Conservation (phyloP, 2,888 invertebrate genomes). For the Schizaphis graminum region DNA sequence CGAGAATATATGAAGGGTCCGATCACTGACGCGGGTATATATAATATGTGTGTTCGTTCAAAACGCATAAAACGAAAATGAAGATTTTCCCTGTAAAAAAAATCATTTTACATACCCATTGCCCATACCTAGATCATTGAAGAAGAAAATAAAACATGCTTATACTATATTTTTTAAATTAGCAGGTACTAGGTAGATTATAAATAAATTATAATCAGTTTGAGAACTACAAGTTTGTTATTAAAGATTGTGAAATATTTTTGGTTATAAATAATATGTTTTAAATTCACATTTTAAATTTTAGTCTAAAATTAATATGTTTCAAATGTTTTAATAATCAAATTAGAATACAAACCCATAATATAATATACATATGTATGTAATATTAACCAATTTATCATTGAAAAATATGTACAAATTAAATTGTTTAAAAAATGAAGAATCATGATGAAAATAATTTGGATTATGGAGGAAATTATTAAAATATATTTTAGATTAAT, state of each 20-base stretch:
- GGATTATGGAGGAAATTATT: neutral
- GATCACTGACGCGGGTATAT: neutral
- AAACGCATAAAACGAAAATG: neutral
- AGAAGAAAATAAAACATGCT: neutral
- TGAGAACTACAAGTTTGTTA: neutral
- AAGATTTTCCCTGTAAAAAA: neutral
- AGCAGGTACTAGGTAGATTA: neutral
- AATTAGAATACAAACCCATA: neutral
- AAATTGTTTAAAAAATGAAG: neutral
- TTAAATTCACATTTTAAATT: neutral
- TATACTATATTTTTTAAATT: neutral
- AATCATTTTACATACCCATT: neutral
- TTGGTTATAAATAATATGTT: neutral
- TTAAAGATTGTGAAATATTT: neutral
- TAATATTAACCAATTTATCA: neutral
- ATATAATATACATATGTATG: neutral
- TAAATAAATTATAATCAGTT: neutral
- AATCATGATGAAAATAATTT: neutral
- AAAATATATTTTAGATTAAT: neutral
- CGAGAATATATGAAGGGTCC: slow-evolving; percentile 26
- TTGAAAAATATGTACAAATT: neutral
- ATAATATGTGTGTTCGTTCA: too few species aligned
- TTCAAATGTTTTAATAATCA: neutral
- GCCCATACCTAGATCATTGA: neutral
- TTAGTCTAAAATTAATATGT: neutral